Base-by-base conservation (phyloP, 2,797 vertebrate genomes). In the Fistularia commersonii region DNA sequence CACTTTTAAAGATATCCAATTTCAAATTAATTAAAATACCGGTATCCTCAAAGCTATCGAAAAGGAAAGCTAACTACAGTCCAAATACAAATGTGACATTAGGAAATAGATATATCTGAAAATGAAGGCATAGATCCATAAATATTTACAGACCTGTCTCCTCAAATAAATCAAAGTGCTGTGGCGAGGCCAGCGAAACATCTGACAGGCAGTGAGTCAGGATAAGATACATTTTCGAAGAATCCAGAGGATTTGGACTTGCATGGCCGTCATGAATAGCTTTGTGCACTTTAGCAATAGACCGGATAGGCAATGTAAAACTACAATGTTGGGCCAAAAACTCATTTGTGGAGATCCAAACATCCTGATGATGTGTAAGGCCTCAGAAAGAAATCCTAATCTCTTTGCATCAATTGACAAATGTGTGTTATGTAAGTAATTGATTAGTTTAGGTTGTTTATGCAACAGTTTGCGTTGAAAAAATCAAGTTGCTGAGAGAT, bases 131-230 rank as follows among this genome's bases (percentile, higher is more conserved):
- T 66, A 78, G 66, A 76, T 70, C 60, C 49, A 52, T 60, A 81
- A 89, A 87, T 85, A 85, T 89, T 89, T 87, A 83, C 47, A 61
- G 44, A 73, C 58, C 46, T 32, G 52, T 81, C 68, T 68, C 46
- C 57, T 62, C n/a, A 13, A 44, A 75, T 79, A 74, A 82, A 82
- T 82, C 59, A 61, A 63, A 74, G 65, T 45, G 46, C 52, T 33
- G 2, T 0, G 12, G 39, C 23, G 9, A 12, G 51, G 82, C 75
- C 81, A 76, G 64, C 50, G 60, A 73, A 81, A 66, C 54, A 69
- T 65, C 51, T 81, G 58, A 72, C 32, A 45, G 51, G 63, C 45
- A 56, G 61, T 82, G 71, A 82, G 77, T 72, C 45, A 65, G 54
- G 60, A 7, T 7, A 62, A 64, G 64, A 75, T 48, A 58, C 39